A percentile compares a stretch with the other conserved stretches of the same genome.
phyloP scores from a whole-genome alignment of 1,140 invertebrate species.

The Chrysoperla carnea region DNA sequence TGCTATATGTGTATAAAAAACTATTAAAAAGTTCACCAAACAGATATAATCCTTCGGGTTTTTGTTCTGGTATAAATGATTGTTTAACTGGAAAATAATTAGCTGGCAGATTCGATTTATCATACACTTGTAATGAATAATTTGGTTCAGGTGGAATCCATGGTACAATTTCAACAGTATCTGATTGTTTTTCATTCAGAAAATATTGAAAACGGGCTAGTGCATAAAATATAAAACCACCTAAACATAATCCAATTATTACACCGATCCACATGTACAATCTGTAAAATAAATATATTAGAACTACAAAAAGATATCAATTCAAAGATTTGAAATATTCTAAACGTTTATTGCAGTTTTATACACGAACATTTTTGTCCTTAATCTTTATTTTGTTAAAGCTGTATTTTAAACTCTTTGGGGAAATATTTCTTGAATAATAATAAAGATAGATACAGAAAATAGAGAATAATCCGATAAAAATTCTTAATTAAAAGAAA shows the following conservation, averaged over 20 bases:
- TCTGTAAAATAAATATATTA: slow-evolving; percentile 19
- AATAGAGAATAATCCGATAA: no score
- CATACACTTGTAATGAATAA: not conserved
- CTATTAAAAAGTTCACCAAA: slow-evolving; percentile 53
- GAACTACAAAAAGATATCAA: no score
- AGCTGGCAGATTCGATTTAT: not conserved
- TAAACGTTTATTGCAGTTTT: no score
- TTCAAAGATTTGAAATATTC: no score
- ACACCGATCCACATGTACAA: slow-evolving; percentile 42
- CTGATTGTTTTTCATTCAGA: not conserved
- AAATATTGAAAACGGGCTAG: slow-evolving; percentile 26
- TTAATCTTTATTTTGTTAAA: no score
- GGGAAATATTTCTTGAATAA: no score
- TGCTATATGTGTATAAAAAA: slow-evolving; percentile 58
- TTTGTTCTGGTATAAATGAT: slow-evolving; percentile 9
- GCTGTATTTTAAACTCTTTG: no score
- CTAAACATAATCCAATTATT: slow-evolving; percentile 34
- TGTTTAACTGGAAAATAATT: not conserved
- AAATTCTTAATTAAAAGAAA: no score
- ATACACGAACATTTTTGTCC: no score
- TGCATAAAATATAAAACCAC: slow-evolving; percentile 32
- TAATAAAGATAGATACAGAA: no score
- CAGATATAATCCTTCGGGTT: slow-evolving; percentile 36
- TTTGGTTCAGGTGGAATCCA: not conserved
- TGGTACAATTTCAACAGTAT: not conserved